These are phyloP conservation scores for Phylloscopus whistleri DNA, from an alignment of 2,113 vertebrate genomes.

Conservation along the genomic window DNA sequence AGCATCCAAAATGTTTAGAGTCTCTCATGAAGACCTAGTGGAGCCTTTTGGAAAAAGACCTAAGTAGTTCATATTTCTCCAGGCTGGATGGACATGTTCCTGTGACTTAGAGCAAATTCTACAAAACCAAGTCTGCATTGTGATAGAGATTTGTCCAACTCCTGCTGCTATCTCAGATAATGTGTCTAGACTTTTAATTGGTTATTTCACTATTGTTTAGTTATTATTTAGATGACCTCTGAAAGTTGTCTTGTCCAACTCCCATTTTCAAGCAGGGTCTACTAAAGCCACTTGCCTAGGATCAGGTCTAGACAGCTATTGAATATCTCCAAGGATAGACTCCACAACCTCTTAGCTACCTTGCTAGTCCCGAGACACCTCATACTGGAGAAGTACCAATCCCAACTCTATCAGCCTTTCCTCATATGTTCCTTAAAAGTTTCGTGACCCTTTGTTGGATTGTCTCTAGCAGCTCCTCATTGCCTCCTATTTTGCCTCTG, in stretches of 20 bases:
- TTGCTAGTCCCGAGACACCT: neutral
- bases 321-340: neutral
- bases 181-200: neutral
- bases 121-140: neutral
- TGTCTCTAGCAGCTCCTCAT: neutral
- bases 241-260: rapidly evolving
- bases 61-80: neutral
- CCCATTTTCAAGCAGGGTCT: neutral
- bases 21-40: neutral
- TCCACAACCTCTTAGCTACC: neutral
- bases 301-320: neutral
- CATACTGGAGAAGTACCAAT: neutral
- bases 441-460: neutral
- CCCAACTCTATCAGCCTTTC: neutral
- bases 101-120: neutral
- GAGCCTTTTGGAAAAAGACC: neutral
- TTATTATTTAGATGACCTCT: neutral
- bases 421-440: neutral
- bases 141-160: neutral
- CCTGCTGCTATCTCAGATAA: neutral
- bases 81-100: neutral
- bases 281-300: rapidly evolving
- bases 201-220: neutral
- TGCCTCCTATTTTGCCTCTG: neutral
- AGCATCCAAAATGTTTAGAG: neutral